Base-by-base conservation (phyloP, 2,113 vertebrate genomes). In the Anthoscopus minutus region DNA sequence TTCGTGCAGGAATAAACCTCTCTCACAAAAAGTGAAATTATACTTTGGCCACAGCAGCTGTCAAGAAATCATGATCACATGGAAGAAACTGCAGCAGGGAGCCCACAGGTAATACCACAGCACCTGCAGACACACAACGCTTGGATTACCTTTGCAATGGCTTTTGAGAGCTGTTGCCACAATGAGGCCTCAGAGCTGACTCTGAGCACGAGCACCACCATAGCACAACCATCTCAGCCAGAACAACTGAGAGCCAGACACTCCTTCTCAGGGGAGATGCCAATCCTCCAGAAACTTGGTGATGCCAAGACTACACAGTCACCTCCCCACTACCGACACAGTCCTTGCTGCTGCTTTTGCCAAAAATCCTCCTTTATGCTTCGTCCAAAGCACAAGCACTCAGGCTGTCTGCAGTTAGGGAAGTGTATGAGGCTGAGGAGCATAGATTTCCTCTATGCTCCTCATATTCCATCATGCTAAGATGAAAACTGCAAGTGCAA, bases 401-500 rank as follows among this genome's bases (percentile, higher is more conserved):
- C 42, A 33, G 17, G 40, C 37, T 85, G 73, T 76, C n/a, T 53
- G 45, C 31, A 78, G 31, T n/a, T 28, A 37, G 40, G 27, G 16
- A 57, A 61, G 22, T 2, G 6, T 12, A 38, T 51, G 35, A 12
- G 40, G 50, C 62, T 10, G 5, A 82, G 66, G 3, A 72, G 30
- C 37, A 48, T 0, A 2, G 54, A 74, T 51, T 76, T 25, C 12
- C 45, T 65, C 56, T 44, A 56, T 35, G n/a, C n/a, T n/a, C n/a
- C n/a, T n/a, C n/a, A n/a, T n/a, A n/a, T n/a, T n/a, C n/a, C n/a
- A n/a, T n/a, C n/a, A n/a, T n/a, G 53, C 65, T 64, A 87, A 86
- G 60, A 81, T 4, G 24, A 91, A 91, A 87, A 82, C 45, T 92
- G 78, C 89, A 94, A 96, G 87, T 94, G 82, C 51, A 93, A 86